These are phyloP conservation scores for Toxonevra muliebris DNA, from an alignment of 2,888 invertebrate genomes.

Conservation along the genomic window DNA sequence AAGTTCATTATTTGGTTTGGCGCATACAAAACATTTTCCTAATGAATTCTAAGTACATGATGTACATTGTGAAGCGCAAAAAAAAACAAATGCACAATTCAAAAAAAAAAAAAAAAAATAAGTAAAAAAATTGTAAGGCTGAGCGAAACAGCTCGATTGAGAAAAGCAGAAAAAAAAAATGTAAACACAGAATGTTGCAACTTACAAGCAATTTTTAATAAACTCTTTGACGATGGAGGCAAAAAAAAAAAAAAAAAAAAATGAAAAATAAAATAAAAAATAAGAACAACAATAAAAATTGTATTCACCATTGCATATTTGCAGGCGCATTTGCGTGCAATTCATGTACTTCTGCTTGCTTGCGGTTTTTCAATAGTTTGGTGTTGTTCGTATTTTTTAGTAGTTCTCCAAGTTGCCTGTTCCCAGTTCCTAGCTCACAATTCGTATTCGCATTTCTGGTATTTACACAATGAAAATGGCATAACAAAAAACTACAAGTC, in stretches of 20 bases:
- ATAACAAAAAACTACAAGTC: neutral
- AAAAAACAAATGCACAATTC: neutral
- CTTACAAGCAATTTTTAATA: constrained; percentile 31
- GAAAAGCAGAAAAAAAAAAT: constrained; percentile 3
- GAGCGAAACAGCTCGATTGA: neutral
- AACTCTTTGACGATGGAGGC: constrained; percentile 19
- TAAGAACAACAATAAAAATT: too few species aligned
- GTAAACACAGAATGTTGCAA: constrained; percentile 29
- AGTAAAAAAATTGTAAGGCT: too few species aligned
- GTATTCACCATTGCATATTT: constrained; percentile 29
- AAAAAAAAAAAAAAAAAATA: constrained; percentile 1
- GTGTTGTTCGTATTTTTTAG: too few species aligned
- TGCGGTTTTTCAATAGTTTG: constrained; percentile 9
- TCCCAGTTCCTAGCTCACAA: too few species aligned
- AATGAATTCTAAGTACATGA: constrained; percentile 30
- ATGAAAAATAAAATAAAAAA: too few species aligned
- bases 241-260: too few species aligned
- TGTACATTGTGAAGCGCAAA: neutral
- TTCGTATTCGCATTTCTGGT: too few species aligned
- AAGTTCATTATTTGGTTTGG: constrained; percentile 25
- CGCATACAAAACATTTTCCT: constrained; percentile 27
- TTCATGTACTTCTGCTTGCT: constrained; percentile 19
- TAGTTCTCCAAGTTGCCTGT: too few species aligned
- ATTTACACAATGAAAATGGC: too few species aligned
- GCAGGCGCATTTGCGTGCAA: constrained; percentile 30